phyloP scores from a whole-genome alignment of 1,140 invertebrate species.

The Capitella teleta region DNA sequence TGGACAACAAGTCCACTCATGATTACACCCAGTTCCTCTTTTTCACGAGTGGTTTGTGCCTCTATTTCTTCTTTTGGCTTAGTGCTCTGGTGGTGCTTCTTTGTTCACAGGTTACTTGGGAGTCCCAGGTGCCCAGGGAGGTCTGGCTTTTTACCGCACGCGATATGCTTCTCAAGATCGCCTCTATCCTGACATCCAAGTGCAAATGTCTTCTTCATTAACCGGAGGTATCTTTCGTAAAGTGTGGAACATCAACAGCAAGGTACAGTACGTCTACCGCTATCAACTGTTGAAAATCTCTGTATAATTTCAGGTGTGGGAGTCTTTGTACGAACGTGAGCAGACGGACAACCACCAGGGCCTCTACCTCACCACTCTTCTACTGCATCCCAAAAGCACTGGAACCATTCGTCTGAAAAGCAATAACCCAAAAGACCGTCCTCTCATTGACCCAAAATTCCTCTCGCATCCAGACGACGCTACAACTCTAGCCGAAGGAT shows the following conservation, averaged over 20 bases:
- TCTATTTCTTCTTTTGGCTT: no score
- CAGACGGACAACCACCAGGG: conserved; percentile 1
- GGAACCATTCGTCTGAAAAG: conserved; percentile 5
- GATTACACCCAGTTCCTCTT: conserved; percentile 6
- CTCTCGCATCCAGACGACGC: conserved; percentile 5
- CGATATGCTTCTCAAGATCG: background rate
- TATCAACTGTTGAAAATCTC: background rate
- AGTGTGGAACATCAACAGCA: conserved; percentile 7
- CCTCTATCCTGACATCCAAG: conserved; percentile 6
- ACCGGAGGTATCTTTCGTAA: conserved; percentile 5
- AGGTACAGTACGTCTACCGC: background rate
- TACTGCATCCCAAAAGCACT: conserved; percentile 3
- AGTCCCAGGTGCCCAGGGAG: conserved; percentile 3
- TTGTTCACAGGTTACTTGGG: conserved; percentile 3
- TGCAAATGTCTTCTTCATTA: conserved; percentile 5
- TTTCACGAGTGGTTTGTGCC: background rate
- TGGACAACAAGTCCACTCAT: background rate
- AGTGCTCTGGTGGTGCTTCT: no score
- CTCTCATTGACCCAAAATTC: conserved; percentile 10
- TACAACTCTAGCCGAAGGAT: conserved; percentile 7
- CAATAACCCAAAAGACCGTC: conserved; percentile 1
- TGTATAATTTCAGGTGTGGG: conserved; percentile 6
- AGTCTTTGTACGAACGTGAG: conserved; percentile 5
- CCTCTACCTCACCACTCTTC: conserved; percentile 6
- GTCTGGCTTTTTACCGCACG: conserved; percentile 6